Percentiles rank a stretch among this genome's conserved stretches.
Evolutionary conservation across 2,797 vertebrate genomes (phyloP).

Genomic region (Clarias laeviceps): DNA sequence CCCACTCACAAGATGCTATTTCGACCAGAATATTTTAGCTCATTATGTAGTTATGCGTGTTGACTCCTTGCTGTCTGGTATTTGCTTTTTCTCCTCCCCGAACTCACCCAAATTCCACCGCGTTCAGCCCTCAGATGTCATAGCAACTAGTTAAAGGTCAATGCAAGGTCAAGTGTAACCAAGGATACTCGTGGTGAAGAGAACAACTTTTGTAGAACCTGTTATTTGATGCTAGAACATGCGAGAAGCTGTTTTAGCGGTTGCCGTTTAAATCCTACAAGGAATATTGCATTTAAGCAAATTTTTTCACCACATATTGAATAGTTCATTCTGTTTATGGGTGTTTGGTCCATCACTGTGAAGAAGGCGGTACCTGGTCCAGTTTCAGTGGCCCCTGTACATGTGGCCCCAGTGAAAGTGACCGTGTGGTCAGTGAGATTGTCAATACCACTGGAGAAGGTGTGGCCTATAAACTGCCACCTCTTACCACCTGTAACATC

Average conservation of each 20-base stretch:
- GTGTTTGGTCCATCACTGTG: not conserved
- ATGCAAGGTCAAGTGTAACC: constrained; percentile 44
- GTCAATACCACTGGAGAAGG: not conserved
- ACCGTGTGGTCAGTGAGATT: not conserved
- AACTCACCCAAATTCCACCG: constrained; percentile 39
- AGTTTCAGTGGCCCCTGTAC: too few relatives aligned
- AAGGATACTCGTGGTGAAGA: constrained; percentile 19
- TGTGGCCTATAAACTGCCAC: not conserved
- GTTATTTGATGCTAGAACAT: not conserved
- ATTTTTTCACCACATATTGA: not conserved
- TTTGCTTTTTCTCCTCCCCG: constrained; percentile 17
- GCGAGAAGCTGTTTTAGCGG: not conserved
- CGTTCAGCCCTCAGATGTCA: constrained; percentile 38
- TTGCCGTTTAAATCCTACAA: not conserved
- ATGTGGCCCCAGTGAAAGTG: too few relatives aligned
- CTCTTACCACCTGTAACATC: too few relatives aligned
- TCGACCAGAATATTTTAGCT: constrained; percentile 7
- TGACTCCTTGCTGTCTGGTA: constrained; percentile 31
- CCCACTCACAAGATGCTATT: not conserved
- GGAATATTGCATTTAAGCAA: not conserved
- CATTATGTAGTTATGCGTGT: not conserved
- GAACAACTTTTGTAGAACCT: not conserved
- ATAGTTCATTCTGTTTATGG: not conserved
- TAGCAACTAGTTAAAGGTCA: constrained; percentile 51
- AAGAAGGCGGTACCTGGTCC: too few relatives aligned